Conservation (phyloP, 1,140 invertebrate genomes). For the Trichonephila clavipes region DNA sequence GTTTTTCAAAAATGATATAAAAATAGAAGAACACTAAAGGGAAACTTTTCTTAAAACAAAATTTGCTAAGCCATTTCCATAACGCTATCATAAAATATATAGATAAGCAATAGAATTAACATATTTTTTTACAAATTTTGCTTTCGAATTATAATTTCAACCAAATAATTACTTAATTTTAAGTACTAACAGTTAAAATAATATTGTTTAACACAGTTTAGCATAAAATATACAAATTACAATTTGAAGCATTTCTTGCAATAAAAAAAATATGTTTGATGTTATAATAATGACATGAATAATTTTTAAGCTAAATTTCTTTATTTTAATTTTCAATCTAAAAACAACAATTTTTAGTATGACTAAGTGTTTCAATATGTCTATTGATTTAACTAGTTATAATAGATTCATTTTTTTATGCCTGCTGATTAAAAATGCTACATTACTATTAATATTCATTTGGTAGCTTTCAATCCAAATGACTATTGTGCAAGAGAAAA, state of each 20-base stretch:
- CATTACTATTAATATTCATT: background rate
- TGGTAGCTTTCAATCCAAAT: background rate
- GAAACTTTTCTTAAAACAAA: too few species aligned
- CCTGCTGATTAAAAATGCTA: background rate
- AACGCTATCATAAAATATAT: too few species aligned
- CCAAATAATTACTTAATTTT: too few species aligned
- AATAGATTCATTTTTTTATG: background rate
- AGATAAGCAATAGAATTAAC: too few species aligned
- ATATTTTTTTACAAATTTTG: too few species aligned
- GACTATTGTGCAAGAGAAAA: slow-evolving; percentile 35
- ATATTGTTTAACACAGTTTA: too few species aligned
- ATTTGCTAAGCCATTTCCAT: too few species aligned
- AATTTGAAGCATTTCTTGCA: background rate
- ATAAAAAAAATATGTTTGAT: background rate
- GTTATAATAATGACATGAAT: background rate
- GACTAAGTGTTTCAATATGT: background rate
- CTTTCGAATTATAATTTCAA: too few species aligned
- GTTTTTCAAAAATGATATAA: too few species aligned
- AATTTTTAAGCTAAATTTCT: background rate
- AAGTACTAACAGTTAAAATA: too few species aligned
- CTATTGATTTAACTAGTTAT: background rate
- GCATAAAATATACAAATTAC: too few species aligned
- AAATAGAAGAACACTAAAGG: too few species aligned
- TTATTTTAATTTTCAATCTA: background rate
- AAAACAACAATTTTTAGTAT: background rate